phyloP scores from a whole-genome alignment of 1,140 invertebrate genomes.

The Heliothis virescens region DNA sequence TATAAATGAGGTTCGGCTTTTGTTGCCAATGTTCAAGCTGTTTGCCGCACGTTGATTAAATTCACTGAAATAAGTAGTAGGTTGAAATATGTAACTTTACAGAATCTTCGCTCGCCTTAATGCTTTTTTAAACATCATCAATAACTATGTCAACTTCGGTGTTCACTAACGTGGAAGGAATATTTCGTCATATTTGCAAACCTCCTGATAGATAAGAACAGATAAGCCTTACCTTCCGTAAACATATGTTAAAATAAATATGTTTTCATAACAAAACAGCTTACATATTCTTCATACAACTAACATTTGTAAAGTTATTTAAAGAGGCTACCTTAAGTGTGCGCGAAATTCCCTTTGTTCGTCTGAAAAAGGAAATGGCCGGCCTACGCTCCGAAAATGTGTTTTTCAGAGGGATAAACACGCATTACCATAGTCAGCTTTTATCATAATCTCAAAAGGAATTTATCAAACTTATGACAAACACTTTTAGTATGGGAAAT shows the following conservation, averaged over 20 bases:
- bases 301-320: constrained; percentile 25
- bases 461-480: not conserved
- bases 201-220: no score
- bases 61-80: no score
- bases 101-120: no score
- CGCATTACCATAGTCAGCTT: constrained; percentile 23
- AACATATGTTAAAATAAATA: no score
- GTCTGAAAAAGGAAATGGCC: constrained; percentile 20
- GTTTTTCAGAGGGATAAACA: constrained; percentile 30
- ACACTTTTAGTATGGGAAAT: no score
- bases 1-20: constrained; percentile 1
- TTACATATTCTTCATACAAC: not conserved
- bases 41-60: not conserved
- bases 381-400: constrained; percentile 20
- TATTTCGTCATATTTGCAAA: no score
- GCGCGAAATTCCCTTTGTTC: constrained; percentile 25
- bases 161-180: no score
- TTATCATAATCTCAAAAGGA: constrained; percentile 16
- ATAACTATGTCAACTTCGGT: no score
- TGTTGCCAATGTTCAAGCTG: not conserved
- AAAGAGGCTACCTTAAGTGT: constrained; percentile 7
- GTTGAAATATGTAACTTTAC: no score
- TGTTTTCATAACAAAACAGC: no score
- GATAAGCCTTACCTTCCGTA: no score
- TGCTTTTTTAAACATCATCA: no score